A percentile compares a stretch with the other conserved stretches of the same genome.
Conservation (phyloP, 1,140 invertebrate species). For the Saccostrea echinata region DNA sequence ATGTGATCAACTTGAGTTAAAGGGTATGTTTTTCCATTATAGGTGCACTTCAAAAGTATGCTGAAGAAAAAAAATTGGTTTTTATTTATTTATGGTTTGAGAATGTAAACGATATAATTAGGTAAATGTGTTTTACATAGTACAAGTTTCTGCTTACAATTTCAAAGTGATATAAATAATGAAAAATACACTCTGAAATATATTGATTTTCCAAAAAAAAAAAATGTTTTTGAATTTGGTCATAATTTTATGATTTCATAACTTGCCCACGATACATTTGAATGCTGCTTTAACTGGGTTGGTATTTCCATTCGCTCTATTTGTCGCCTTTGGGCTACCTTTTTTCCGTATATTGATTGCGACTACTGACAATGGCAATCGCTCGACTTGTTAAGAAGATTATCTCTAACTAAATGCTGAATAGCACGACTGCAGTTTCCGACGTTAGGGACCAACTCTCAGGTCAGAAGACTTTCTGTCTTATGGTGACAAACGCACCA, state of each 20-base stretch:
- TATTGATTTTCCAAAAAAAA: background rate
- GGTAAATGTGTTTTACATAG: background rate
- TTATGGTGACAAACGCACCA: background rate
- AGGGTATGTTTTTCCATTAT: background rate
- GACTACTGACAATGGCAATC: background rate
- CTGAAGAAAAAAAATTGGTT: background rate
- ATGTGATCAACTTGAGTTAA: background rate
- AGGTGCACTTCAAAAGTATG: background rate
- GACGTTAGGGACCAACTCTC: background rate
- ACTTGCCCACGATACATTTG: background rate
- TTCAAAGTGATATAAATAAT: background rate
- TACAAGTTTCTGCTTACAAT: background rate
- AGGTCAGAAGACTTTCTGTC: background rate
- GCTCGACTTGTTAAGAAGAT: background rate
- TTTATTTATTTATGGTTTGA: background rate
- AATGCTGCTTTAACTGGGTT: background rate
- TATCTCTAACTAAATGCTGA: constrained; percentile 9
- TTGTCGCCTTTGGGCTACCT: background rate
- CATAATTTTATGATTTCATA: background rate
- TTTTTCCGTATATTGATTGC: constrained; percentile 17
- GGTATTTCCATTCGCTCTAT: background rate
- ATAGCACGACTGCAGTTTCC: background rate
- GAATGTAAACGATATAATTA: background rate
- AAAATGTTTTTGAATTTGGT: background rate
- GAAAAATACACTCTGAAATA: background rate